These are phyloP conservation scores for Dryococelus australis DNA, from an alignment of 2,888 invertebrate genomes.

Conservation along the genomic window DNA sequence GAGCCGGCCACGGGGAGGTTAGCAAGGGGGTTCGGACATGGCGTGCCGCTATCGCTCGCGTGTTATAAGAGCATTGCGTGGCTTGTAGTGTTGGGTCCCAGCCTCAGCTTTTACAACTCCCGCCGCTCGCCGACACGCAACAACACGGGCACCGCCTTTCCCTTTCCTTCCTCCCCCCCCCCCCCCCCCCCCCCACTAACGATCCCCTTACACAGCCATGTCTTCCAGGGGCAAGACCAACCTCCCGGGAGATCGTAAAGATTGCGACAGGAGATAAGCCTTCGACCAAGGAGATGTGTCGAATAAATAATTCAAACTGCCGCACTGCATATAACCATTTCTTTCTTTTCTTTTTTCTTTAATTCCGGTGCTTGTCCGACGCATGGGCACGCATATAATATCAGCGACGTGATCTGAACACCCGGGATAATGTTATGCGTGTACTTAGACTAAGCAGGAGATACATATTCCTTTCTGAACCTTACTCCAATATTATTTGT, in stretches of 20 bases:
- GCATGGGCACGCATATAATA: too few relatives aligned
- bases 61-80: conserved; percentile 4
- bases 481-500: too few relatives aligned
- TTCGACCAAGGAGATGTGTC: not conserved
- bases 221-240: not conserved
- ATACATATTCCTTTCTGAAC: too few relatives aligned
- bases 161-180: not conserved
- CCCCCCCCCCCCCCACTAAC: not conserved
- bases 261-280: not conserved
- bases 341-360: not conserved
- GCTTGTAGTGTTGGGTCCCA: not conserved
- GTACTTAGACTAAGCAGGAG: too few relatives aligned
- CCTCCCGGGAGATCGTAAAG: not conserved
- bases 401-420: too few relatives aligned
- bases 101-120: not conserved
- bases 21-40: not conserved
- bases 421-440: too few relatives aligned
- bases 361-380: too few relatives aligned
- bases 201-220: not conserved
- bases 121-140: not conserved
- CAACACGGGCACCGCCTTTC: not conserved
- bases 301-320: not conserved
- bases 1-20: not conserved
- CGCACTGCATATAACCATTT: too few relatives aligned
- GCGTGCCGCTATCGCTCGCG: conserved; percentile 1